Evolutionary conservation across 2,797 vertebrate genomes (phyloP), one percentile per base, ranked within the genome.

Genomic region (Sebastes cheni): DNA sequence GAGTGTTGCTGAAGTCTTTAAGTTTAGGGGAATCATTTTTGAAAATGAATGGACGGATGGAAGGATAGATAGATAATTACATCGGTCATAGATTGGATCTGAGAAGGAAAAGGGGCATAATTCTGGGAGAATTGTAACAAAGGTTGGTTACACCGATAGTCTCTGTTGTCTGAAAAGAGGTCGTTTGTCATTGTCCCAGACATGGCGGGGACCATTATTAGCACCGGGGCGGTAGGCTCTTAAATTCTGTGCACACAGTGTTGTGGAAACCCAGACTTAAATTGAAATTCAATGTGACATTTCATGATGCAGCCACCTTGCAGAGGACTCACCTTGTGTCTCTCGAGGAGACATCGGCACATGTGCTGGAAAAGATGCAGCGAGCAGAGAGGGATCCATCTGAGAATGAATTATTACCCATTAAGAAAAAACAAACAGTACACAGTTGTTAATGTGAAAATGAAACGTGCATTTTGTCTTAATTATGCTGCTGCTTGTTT

Each of bases 281-380:
- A 72, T 77, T 77, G 32, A 77, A 72, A 88, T 80, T 80, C 77
- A 50, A 11, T 7, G 62, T 62, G 71, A 68, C 67, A 52, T 80
- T 58, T 59, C 54, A 70, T 32, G 75, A 78, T n/a, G 20, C 39
- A 77, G 42, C 23, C 76, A 14, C 61, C 52, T 67, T 32, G 52
- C 66, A 60, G 65, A 73, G 62, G 54, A 81, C 30, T 82, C 73
- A 64, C 69, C 59, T 54, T 34, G 61, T 64, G 61, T 56, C 16
- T 54, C 18, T 79, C 1, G 23, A 34, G 42, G 70, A 75, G 65
- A 34, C 3, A 14, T 27, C 1, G 2, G 39, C 34, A 34, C 36
- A 50, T 5, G 22, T 3, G 22, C 66, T 23, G 8, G 13, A 30
- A 14, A 13, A 39, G 18, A 36, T 4, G 52, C 16, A n/a, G 22